These are phyloP conservation scores for Sebastes cheni DNA, from an alignment of 2,797 vertebrate species.

Conservation along the genomic window DNA sequence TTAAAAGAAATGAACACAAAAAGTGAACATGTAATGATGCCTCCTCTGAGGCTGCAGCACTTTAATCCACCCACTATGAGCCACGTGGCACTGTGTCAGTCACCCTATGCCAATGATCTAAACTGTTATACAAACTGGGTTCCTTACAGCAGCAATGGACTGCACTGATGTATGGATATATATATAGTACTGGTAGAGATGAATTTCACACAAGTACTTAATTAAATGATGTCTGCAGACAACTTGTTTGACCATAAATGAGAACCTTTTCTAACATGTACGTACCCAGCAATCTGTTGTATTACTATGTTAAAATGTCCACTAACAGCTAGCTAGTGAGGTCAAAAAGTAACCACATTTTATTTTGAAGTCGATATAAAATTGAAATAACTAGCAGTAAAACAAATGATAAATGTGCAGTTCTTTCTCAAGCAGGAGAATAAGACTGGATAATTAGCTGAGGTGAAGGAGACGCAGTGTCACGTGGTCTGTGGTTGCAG, in stretches of 20 bases:
- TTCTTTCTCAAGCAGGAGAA: not conserved
- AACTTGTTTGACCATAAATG: not conserved
- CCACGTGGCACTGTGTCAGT: conserved; percentile 47
- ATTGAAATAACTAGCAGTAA: not conserved
- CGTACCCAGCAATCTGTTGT: not conserved
- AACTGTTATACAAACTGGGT: not conserved
- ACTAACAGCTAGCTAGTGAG: not conserved
- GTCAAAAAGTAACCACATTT: not conserved
- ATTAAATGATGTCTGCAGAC: not conserved
- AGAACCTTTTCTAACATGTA: not conserved
- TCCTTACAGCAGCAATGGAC: not conserved
- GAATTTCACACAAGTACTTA: not conserved
- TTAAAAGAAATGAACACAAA: conserved; percentile 1
- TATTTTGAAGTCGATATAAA: not conserved
- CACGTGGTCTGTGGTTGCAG: conserved; percentile 47
- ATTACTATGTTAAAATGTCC: not conserved
- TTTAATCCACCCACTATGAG: conserved; percentile 44
- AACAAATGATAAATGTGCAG: conserved; percentile 35
- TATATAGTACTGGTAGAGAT: not conserved
- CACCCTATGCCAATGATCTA: not conserved
- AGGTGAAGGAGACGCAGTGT: conserved; percentile 27
- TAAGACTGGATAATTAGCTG: conserved; percentile 31
- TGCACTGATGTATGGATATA: not conserved
- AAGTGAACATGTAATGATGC: not conserved
- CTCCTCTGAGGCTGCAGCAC: conserved; percentile 23